phyloP scores from a whole-genome alignment of 2,113 vertebrate species.

The Astur gentilis region DNA sequence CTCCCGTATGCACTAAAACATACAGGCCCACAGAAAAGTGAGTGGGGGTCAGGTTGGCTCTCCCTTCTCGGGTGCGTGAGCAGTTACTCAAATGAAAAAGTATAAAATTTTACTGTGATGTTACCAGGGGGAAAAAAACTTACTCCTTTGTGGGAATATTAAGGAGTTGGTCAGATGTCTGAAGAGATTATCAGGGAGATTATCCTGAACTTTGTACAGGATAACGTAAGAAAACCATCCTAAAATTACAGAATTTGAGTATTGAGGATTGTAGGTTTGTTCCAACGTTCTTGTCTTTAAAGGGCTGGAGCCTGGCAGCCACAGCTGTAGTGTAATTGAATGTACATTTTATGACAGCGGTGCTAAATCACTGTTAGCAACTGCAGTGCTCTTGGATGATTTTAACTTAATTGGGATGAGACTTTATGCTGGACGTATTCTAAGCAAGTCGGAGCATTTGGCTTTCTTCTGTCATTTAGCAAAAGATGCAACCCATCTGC shows the following conservation, averaged over 20 bases:
- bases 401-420: not conserved
- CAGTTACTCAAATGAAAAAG: not conserved
- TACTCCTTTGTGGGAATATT: not conserved
- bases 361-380: not conserved
- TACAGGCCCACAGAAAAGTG: not conserved
- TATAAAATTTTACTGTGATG: not conserved
- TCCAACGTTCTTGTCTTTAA: not conserved
- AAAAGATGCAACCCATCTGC: not conserved
- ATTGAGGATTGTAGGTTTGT: not conserved
- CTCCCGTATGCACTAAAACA: fast-evolving
- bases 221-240: not conserved
- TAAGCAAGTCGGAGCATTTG: not conserved
- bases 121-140: fast-evolving
- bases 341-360: not conserved
- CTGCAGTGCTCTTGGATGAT: not conserved
- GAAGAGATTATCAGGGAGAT: not conserved
- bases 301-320: not conserved
- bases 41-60: not conserved
- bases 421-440: not conserved
- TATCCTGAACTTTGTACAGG: not conserved
- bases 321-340: not conserved
- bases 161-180: not conserved
- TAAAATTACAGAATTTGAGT: not conserved
- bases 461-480: not conserved
- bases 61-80: not conserved